A percentile compares a stretch with the other conserved stretches of the same genome.
Evolutionary conservation across 2,888 invertebrate genomes (phyloP).

Genomic region (Phorcus lineatus): DNA sequence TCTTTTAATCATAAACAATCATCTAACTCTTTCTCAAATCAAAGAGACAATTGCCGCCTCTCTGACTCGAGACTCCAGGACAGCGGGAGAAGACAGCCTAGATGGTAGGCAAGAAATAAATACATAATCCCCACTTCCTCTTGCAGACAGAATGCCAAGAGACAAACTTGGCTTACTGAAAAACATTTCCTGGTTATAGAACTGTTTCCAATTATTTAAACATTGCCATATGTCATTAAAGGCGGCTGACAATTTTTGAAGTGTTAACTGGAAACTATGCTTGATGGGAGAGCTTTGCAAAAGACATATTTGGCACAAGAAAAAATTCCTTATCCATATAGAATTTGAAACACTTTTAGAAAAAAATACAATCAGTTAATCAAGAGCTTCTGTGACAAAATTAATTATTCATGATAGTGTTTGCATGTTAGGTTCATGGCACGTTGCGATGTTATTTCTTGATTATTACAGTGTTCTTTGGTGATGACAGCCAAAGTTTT

Average conservation of each 20-base stretch:
- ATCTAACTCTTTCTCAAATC: no score
- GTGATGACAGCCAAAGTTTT: no score
- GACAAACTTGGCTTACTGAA: not conserved
- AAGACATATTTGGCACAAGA: not conserved
- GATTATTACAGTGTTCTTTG: no score
- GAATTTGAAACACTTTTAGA: not conserved
- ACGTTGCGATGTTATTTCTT: no score
- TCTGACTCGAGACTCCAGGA: no score
- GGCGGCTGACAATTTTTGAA: not conserved
- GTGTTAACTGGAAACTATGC: not conserved
- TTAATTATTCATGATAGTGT: not conserved
- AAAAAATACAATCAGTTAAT: not conserved
- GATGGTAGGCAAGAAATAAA: no score
- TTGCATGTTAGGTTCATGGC: no score
- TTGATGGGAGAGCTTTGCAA: not conserved
- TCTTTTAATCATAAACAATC: no score
- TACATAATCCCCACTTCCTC: no score
- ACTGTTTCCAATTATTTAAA: conserved; percentile 3
- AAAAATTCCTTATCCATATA: not conserved
- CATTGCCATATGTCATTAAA: not conserved
- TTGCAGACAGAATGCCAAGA: no score
- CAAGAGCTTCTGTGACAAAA: not conserved
- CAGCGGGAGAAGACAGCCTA: no score
- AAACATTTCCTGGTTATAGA: not conserved
- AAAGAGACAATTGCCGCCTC: no score